phyloP scores from a whole-genome alignment of 1,140 invertebrate genomes.

The Brachionus paranguensis region DNA sequence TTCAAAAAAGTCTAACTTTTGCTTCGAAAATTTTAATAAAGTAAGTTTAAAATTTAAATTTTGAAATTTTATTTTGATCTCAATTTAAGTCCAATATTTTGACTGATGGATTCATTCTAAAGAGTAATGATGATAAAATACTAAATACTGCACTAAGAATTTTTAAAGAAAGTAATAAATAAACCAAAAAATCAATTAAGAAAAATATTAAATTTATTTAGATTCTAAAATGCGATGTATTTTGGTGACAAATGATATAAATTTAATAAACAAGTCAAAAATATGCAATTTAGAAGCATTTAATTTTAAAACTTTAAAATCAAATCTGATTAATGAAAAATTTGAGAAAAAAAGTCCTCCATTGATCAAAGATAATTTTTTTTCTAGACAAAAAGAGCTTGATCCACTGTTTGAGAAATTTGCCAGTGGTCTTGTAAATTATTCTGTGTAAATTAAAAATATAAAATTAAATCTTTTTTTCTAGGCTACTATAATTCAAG shows the following conservation, averaged over 20 bases:
- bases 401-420: not conserved
- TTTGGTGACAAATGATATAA: constrained; percentile 18
- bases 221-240: not conserved
- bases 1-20: not conserved
- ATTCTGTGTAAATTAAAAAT: not conserved
- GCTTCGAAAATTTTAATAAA: not conserved
- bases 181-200: not conserved
- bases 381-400: not conserved
- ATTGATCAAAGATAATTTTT: not conserved
- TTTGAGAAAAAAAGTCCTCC: not conserved
- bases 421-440: not conserved
- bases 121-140: constrained; percentile 4
- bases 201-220: not conserved
- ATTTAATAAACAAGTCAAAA: constrained; percentile 27
- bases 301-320: not conserved
- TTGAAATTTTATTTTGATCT: not conserved
- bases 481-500: not conserved
- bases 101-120: not conserved
- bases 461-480: not conserved
- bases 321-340: not conserved
- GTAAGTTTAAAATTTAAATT: not conserved
- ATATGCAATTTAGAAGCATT: not conserved
- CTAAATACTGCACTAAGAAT: not conserved
- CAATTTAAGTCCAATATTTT: not conserved
- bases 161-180: not conserved